A percentile compares a stretch with the other conserved stretches of the same genome.
Evolutionary conservation across 2,797 vertebrate genomes (phyloP).

Genomic region (Tangara arthus): DNA sequence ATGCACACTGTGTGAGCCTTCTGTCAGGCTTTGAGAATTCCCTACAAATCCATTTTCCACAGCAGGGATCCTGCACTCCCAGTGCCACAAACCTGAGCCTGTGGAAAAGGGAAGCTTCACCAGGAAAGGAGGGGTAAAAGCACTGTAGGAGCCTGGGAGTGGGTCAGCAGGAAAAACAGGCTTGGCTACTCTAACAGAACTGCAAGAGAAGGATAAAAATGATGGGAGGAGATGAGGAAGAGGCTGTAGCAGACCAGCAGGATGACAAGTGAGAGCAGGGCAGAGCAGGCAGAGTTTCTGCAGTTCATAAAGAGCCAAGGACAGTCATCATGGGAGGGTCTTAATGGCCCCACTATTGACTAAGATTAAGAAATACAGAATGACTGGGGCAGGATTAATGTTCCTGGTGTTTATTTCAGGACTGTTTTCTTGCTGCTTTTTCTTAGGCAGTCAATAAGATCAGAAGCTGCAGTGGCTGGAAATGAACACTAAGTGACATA

Average conservation of each 20-base stretch:
- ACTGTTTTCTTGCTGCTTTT: not conserved
- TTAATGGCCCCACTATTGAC: not conserved
- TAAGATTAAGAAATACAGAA: not conserved
- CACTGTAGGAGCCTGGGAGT: not conserved
- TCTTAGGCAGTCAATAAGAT: slow-evolving; percentile 30
- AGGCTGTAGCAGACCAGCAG: not conserved
- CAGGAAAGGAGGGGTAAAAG: not conserved
- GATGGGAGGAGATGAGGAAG: not conserved
- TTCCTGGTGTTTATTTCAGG: not conserved
- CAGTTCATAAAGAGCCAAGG: not conserved
- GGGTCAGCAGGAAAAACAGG: not conserved
- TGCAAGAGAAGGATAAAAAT: not conserved
- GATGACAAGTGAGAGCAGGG: not conserved
- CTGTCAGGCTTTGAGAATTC: not conserved
- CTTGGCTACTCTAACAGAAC: not conserved
- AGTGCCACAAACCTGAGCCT: fast-evolving
- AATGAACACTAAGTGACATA: slow-evolving; percentile 21
- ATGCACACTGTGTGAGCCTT: not conserved
- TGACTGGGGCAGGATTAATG: not conserved
- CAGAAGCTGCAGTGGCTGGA: slow-evolving; percentile 19
- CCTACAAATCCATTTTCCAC: not conserved
- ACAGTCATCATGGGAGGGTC: not conserved
- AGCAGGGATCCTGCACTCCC: not conserved
- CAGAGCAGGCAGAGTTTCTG: not conserved
- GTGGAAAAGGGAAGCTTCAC: not conserved